Evolutionary conservation across 2,888 invertebrate species (phyloP).

Genomic region (Linnaemya tessellans): DNA sequence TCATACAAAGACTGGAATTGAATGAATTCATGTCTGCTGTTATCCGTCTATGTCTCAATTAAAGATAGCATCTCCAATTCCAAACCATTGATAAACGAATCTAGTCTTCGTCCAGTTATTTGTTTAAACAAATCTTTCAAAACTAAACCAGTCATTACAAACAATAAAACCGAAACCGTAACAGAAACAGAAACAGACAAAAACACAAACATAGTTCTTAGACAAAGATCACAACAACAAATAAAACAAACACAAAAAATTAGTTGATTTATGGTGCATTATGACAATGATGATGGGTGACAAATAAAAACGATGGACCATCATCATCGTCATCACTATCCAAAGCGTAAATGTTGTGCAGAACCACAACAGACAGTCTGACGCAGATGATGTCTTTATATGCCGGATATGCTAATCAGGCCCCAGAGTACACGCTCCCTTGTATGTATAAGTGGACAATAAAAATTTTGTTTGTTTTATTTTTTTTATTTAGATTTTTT

Average conservation of each 20-base stretch:
- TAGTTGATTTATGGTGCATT: slow-evolving; percentile 70
- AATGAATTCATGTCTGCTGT: not conserved
- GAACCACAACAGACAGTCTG: slow-evolving; percentile 62
- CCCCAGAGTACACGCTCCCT: slow-evolving; percentile 55
- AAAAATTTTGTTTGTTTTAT: slow-evolving; percentile 41
- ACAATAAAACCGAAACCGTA: slow-evolving; percentile 1
- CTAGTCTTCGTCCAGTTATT: slow-evolving; percentile 39
- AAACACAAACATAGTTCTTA: slow-evolving; percentile 57
- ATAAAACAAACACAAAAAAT: slow-evolving; percentile 44
- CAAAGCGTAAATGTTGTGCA: slow-evolving; percentile 9
- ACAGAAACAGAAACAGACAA: not conserved
- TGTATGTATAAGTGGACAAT: slow-evolving; percentile 60
- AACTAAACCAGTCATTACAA: slow-evolving; percentile 40
- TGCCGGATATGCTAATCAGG: slow-evolving; percentile 73
- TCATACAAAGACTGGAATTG: not conserved
- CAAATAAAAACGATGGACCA: slow-evolving; percentile 63
- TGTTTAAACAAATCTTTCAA: slow-evolving; percentile 63
- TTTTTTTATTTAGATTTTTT: slow-evolving; percentile 36
- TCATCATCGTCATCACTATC: slow-evolving; percentile 43
- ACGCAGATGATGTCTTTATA: slow-evolving; percentile 69
- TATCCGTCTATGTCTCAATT: slow-evolving; percentile 56
- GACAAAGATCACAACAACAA: slow-evolving; percentile 52
- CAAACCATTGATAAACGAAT: slow-evolving; percentile 17
- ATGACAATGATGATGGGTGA: slow-evolving; percentile 68
- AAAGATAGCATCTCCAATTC: slow-evolving; percentile 44